A percentile compares a stretch with the other conserved stretches of the same genome.
These are phyloP conservation scores for Charadrius vociferus DNA, from an alignment of 2,113 vertebrate species.

Conservation along the genomic window DNA sequence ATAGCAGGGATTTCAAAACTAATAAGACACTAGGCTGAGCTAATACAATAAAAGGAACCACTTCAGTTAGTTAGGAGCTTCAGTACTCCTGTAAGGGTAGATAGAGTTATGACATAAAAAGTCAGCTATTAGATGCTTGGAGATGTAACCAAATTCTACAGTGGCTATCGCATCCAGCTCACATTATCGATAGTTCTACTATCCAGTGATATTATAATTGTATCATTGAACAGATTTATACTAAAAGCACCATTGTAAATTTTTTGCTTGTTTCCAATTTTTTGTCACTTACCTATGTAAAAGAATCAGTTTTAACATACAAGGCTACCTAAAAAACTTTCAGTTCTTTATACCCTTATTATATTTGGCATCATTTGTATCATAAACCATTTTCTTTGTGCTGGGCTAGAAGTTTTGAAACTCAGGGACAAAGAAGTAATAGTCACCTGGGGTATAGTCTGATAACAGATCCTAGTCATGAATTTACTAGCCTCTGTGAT, in stretches of 20 bases:
- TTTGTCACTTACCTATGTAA: not conserved
- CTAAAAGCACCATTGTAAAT: not conserved
- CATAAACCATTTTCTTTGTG: not conserved
- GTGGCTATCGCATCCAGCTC: not conserved
- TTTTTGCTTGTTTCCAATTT: not conserved
- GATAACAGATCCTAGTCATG: not conserved
- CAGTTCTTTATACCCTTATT: not conserved
- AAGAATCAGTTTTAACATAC: not conserved
- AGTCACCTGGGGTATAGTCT: not conserved
- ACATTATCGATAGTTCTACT: not conserved
- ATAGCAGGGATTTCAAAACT: not conserved
- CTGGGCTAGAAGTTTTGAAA: not conserved
- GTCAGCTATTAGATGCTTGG: not conserved
- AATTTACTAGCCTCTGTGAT: not conserved
- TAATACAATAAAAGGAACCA: not conserved
- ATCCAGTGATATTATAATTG: not conserved
- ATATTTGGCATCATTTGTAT: not conserved
- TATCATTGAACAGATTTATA: not conserved
- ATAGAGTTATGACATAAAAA: not conserved
- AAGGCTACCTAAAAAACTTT: not conserved
- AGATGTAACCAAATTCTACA: not conserved
- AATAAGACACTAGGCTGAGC: not conserved
- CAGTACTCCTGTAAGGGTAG: not conserved
- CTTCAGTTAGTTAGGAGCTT: not conserved
- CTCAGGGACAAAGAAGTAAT: not conserved